phyloP scores from a whole-genome alignment of 2,888 invertebrate species.

The Drosophila histrio region DNA sequence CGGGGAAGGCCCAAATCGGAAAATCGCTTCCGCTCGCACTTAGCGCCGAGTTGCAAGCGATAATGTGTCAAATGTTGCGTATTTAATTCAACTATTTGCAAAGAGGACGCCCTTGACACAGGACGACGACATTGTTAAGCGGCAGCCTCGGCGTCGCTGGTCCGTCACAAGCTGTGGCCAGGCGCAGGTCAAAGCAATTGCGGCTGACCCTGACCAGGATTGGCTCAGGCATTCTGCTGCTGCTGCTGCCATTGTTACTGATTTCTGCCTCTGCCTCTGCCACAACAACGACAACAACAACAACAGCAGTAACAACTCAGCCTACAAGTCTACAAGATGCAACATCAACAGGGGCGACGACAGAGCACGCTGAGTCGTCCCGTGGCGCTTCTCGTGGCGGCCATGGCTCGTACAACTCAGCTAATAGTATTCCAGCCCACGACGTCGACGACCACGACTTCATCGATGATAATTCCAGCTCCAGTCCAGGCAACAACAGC shows the following conservation, averaged over 20 bases:
- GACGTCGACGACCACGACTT: slow-evolving; percentile 34
- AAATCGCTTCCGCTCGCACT: slow-evolving; percentile 60
- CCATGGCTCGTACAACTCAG: slow-evolving; percentile 75
- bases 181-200: slow-evolving; percentile 58
- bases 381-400: slow-evolving; percentile 71
- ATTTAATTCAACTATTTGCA: slow-evolving; percentile 48
- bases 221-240: slow-evolving; percentile 46
- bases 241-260: slow-evolving; percentile 2
- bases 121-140: slow-evolving; percentile 70
- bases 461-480: neutral
- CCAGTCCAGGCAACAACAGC: slow-evolving; percentile 9
- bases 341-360: slow-evolving; percentile 47
- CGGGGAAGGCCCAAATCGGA: slow-evolving; percentile 20
- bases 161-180: slow-evolving; percentile 69
- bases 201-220: slow-evolving; percentile 55
- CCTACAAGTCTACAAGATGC: slow-evolving; percentile 42
- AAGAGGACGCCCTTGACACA: slow-evolving; percentile 52
- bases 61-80: slow-evolving; percentile 58
- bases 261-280: slow-evolving; percentile 9
- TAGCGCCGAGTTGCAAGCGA: slow-evolving; percentile 37
- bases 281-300: slow-evolving; percentile 7
- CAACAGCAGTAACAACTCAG: slow-evolving; percentile 29
- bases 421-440: slow-evolving; percentile 75
- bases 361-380: slow-evolving; percentile 69
- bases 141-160: slow-evolving; percentile 75